phyloP scores from a whole-genome alignment of 2,797 vertebrate genomes.

The Otus scops region DNA sequence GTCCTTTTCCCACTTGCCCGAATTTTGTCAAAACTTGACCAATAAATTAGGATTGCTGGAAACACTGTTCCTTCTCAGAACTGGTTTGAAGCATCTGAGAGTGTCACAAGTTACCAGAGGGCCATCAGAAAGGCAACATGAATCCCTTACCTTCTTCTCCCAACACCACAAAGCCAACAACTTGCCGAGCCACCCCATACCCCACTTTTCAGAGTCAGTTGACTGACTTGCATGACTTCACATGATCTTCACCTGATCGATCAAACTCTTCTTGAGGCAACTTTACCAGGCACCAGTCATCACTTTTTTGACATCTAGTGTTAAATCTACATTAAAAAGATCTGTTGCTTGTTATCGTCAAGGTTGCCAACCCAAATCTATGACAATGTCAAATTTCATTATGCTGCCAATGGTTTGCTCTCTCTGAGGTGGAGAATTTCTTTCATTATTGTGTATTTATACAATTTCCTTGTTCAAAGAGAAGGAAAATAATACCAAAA shows the following conservation, averaged over 20 bases:
- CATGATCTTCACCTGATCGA: not conserved
- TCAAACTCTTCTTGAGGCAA: not conserved
- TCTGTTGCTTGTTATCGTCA: not conserved
- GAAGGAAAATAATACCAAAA: not conserved
- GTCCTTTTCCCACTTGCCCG: not conserved
- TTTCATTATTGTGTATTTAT: not conserved
- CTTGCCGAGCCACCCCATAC: not conserved
- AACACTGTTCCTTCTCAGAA: not conserved
- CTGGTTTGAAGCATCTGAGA: not conserved
- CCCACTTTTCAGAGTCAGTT: not conserved
- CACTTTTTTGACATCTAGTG: not conserved
- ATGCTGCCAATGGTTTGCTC: not conserved
- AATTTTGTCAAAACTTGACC: not conserved
- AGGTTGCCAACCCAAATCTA: not conserved
- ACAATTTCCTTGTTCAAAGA: not conserved
- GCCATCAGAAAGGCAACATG: not conserved
- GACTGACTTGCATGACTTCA: fast-evolving
- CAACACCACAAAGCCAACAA: not conserved
- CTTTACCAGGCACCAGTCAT: not conserved
- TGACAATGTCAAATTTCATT: not conserved
- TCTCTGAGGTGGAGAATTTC: not conserved
- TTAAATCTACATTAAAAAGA: not conserved
- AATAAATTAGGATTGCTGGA: not conserved
- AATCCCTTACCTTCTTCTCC: not conserved
- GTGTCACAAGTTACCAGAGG: not conserved